Conservation (phyloP, 1,140 invertebrate species). For the Temnothorax nylanderi region DNA sequence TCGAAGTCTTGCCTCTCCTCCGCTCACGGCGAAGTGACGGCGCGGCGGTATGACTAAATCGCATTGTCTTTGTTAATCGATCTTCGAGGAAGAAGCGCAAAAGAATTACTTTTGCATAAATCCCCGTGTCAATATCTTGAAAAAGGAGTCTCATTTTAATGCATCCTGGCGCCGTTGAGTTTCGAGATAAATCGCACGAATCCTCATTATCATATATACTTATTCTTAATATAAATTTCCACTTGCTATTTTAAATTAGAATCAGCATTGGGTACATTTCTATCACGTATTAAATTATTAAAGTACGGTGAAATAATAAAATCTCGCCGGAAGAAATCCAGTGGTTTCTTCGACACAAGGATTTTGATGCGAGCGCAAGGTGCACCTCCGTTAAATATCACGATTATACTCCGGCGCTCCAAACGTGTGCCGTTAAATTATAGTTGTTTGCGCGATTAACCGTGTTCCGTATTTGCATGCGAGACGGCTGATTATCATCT, state of each 20-base stretch:
- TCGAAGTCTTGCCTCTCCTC: slow-evolving; percentile 42
- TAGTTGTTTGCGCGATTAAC: slow-evolving; percentile 62
- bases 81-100: slow-evolving; percentile 39
- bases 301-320: neutral
- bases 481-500: slow-evolving; percentile 64
- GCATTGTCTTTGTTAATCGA: slow-evolving; percentile 57
- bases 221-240: neutral
- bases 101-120: slow-evolving; percentile 28
- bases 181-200: neutral
- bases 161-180: neutral
- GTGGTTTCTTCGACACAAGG: neutral
- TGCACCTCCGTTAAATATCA: slow-evolving; percentile 42
- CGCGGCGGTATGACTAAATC: slow-evolving; percentile 34
- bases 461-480: slow-evolving; percentile 62
- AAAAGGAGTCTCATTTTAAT: neutral
- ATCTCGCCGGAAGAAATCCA: neutral
- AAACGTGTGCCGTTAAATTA: slow-evolving; percentile 63
- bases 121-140: slow-evolving; percentile 8
- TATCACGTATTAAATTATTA: neutral
- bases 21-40: neutral
- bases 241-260: neutral
- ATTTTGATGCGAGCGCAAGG: neutral
- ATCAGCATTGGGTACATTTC: neutral
- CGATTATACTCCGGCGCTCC: neutral
- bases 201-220: neutral